Base-by-base conservation (phyloP, 2,888 invertebrate species). In the Rapana venosa region DNA sequence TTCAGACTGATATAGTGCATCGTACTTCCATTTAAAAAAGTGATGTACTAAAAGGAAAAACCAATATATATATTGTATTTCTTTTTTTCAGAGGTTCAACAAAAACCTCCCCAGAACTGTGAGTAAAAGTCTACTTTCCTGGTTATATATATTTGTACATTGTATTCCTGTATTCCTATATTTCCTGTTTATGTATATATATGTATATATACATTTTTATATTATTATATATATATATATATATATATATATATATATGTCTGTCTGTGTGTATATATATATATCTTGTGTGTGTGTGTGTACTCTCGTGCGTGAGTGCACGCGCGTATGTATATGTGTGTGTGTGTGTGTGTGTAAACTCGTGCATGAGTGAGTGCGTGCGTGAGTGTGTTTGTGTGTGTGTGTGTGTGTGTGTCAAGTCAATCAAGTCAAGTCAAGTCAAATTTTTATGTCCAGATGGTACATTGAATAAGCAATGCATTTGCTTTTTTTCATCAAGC, bases 21-120 rank as follows among this genome's bases (percentile, higher is more conserved):
- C 8, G 47, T 47, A 47, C 47, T 47, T 47, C 8, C 47, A 2
- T 5, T 8, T 47, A 5, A 13, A 77, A 17, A 22, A 30, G 1
- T 30, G 11, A n/a, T 77, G 74, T 77, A 1, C 30, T 77, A 4
- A n/a, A 15, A 26, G 4, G 13, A n/a, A 77, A 30, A 2, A 26
- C 1, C 11, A 77, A 26, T n/a, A n/a, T 11, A 61, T 15, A 32
- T 79, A 5, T 35, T 79, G 22, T 79, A 32, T 22, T 79, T n/a
- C n/a, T 79, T 35, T 35, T 79, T 79, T 79, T 1, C 79, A 79
- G 79, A 79, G 35, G 79, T 79, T 32, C 35, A 79, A 35, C 79
- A 79, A 17, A 79, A 30, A 17, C 79, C 79, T 35, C 35, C 17
- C 20, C 32, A 32, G 32, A 22, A 79, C 79, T 79, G 79, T 79